Evolutionary conservation across 2,888 invertebrate genomes (phyloP).

Genomic region (Phania funesta): DNA sequence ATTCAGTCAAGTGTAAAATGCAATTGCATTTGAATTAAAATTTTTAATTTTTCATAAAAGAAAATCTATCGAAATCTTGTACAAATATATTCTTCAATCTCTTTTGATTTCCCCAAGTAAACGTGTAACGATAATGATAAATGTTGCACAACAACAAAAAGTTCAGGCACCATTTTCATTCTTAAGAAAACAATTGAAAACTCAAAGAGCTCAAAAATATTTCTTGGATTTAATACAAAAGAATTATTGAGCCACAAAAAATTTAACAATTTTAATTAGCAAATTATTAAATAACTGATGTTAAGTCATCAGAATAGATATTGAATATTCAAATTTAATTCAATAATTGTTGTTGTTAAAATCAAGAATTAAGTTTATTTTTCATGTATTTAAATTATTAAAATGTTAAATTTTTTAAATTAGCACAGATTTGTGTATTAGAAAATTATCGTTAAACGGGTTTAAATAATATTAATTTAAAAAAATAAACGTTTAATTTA

Average conservation of each 20-base stretch:
- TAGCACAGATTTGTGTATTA: too few relatives aligned
- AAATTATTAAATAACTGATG: slow-evolving; percentile 9
- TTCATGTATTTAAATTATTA: too few relatives aligned
- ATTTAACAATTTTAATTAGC: slow-evolving; percentile 7
- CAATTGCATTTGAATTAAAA: slow-evolving; percentile 8
- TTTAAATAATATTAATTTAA: too few relatives aligned
- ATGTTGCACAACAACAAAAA: neutral
- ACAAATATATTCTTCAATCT: neutral
- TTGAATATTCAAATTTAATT: neutral
- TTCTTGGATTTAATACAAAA: slow-evolving; percentile 7
- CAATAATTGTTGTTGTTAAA: too few relatives aligned
- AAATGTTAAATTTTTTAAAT: too few relatives aligned
- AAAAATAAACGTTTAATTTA: too few relatives aligned
- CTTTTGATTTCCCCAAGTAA: slow-evolving; percentile 4
- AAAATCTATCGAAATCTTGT: neutral
- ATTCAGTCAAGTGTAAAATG: neutral
- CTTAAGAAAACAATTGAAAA: neutral
- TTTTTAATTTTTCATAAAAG: neutral
- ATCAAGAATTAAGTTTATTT: too few relatives aligned
- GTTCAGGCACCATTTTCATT: neutral
- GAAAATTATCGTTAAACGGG: too few relatives aligned
- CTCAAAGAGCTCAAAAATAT: neutral
- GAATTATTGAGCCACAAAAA: slow-evolving; percentile 2
- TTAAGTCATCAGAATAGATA: neutral
- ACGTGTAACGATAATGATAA: neutral